phyloP scores from a whole-genome alignment of 2,797 vertebrate genomes.

The Sus cebifrons region DNA sequence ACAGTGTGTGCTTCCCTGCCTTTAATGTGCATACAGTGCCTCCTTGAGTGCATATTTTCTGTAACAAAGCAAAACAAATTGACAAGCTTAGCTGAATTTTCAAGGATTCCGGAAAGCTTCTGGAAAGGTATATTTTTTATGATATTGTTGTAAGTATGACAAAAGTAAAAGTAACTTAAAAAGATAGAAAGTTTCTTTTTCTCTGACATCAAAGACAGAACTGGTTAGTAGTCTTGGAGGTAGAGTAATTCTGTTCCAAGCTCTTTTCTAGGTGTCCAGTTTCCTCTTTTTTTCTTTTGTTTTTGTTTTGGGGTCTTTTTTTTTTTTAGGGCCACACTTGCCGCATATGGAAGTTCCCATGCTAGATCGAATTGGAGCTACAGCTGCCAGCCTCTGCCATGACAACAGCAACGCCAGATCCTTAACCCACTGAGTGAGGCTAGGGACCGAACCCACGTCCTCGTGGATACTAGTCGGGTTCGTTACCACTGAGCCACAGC shows the following conservation, averaged over 20 bases:
- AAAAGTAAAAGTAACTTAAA: slow-evolving; percentile 46
- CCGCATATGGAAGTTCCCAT: no score
- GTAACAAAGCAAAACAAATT: slow-evolving; percentile 32
- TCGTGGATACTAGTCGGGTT: no score
- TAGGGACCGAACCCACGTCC: no score
- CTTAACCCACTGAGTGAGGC: no score
- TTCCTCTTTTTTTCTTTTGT: not conserved
- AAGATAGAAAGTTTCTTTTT: not conserved
- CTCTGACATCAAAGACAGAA: not conserved
- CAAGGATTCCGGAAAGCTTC: slow-evolving; percentile 58
- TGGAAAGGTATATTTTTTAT: slow-evolving; percentile 6
- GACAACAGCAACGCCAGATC: no score
- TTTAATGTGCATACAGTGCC: not conserved
- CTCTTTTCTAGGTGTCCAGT: not conserved
- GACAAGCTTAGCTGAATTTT: slow-evolving; percentile 60
- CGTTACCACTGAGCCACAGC: no score
- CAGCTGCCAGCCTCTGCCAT: no score
- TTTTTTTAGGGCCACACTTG: no score
- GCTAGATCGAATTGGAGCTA: no score
- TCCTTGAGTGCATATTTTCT: slow-evolving; percentile 47
- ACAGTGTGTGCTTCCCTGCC: not conserved
- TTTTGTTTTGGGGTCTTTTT: no score
- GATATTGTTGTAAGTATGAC: slow-evolving; percentile 27
- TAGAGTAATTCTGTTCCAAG: not conserved
- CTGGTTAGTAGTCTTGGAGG: not conserved